A percentile compares a stretch with the other conserved stretches of the same genome.
Conservation (phyloP, 2,888 invertebrate genomes). For the Dryomyza anilis region DNA sequence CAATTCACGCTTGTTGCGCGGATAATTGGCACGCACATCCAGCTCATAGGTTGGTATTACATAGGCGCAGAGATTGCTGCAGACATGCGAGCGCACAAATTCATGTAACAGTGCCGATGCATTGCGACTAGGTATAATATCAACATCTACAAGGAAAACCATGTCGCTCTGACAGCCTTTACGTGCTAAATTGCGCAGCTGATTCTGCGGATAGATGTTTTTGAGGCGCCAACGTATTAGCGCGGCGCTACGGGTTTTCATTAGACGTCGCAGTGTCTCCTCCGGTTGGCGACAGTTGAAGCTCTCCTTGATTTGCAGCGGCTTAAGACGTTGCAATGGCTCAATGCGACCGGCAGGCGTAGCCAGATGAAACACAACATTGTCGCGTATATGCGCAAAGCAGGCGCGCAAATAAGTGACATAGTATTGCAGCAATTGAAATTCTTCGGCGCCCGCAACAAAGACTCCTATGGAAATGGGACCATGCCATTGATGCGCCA, state of each 20-base stretch:
- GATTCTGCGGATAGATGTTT: slow-evolving; percentile 87
- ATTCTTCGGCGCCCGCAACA: slow-evolving; percentile 78
- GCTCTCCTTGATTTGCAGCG: too few species aligned
- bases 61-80: slow-evolving; percentile 74
- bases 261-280: slow-evolving; percentile 66
- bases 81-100: slow-evolving; percentile 69
- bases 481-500: slow-evolving; percentile 83
- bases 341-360: slow-evolving; percentile 62
- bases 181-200: slow-evolving; percentile 83
- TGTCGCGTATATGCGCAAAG: slow-evolving; percentile 72
- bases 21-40: slow-evolving; percentile 78
- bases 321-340: too few species aligned
- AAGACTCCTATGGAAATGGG: slow-evolving; percentile 85
- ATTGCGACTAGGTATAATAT: slow-evolving; percentile 80
- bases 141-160: slow-evolving; percentile 86
- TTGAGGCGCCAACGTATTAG: slow-evolving; percentile 75
- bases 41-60: slow-evolving; percentile 91
- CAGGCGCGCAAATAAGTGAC: slow-evolving; percentile 78
- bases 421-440: slow-evolving; percentile 74
- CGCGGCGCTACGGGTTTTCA: slow-evolving; percentile 67
- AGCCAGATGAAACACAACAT: slow-evolving; percentile 77
- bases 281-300: slow-evolving; percentile 74
- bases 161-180: slow-evolving; percentile 81
- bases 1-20: slow-evolving; percentile 79
- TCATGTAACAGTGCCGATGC: slow-evolving; percentile 73